Conservation (phyloP, 2,113 vertebrate species). For the Carassius auratus region DNA sequence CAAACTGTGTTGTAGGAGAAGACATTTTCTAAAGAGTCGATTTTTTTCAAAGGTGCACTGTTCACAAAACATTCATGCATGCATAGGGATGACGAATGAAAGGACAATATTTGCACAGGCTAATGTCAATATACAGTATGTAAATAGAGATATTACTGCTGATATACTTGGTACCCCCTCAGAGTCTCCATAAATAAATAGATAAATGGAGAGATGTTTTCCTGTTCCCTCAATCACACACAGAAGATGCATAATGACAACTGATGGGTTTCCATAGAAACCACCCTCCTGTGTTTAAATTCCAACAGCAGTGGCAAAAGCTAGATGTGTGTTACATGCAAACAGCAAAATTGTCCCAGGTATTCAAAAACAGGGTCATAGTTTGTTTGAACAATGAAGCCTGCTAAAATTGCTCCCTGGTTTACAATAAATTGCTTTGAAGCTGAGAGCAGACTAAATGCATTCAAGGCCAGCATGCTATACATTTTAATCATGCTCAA, state of each 20-base stretch:
- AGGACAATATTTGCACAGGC: background rate
- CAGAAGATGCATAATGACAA: slow-evolving; percentile 15
- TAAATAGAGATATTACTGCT: background rate
- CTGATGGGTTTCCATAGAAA: slow-evolving; percentile 29
- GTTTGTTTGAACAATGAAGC: background rate
- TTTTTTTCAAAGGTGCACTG: background rate
- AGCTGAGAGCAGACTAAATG: background rate
- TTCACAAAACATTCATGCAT: background rate
- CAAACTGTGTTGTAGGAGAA: background rate
- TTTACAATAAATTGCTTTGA: slow-evolving; percentile 13
- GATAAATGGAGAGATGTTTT: background rate
- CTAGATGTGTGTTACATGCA: background rate
- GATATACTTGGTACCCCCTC: background rate
- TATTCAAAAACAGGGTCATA: background rate
- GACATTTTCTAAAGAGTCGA: background rate
- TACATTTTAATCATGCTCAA: slow-evolving; percentile 22
- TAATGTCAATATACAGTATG: background rate
- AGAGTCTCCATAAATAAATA: background rate
- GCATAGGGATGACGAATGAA: background rate
- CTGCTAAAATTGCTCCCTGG: background rate
- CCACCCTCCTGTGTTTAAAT: background rate
- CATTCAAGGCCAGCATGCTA: slow-evolving; percentile 1
- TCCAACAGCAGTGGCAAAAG: background rate
- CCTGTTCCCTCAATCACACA: slow-evolving; percentile 1
- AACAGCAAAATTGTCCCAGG: background rate